phyloP scores from a whole-genome alignment of 2,797 vertebrate species.

The Pantherophis vulpinus region DNA sequence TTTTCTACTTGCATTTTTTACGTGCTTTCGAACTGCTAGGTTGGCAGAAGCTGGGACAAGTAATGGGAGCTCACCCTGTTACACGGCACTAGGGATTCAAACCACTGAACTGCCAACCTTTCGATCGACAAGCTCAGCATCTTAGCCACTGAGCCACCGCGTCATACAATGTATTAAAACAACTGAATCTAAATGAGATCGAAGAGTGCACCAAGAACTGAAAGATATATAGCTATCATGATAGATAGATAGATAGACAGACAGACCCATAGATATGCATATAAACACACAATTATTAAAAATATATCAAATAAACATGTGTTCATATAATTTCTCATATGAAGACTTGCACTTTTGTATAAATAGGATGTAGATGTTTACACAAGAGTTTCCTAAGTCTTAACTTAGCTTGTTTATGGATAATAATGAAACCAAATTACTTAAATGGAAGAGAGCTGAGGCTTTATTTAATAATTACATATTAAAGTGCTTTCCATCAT shows the following conservation, averaged over 20 bases:
- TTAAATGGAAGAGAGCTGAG: background rate
- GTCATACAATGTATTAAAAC: background rate
- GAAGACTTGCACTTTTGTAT: background rate
- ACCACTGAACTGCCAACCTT: too few species aligned
- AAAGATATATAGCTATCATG: background rate
- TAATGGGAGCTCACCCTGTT: too few species aligned
- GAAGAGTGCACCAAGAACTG: background rate
- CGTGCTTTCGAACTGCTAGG: too few species aligned
- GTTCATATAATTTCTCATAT: background rate
- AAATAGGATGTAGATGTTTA: background rate
- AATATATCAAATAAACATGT: background rate
- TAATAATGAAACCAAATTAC: background rate
- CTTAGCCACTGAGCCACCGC: too few species aligned
- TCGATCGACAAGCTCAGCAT: too few species aligned
- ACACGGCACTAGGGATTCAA: too few species aligned
- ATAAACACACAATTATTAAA: background rate
- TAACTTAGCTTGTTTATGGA: background rate
- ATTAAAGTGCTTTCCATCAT: background rate
- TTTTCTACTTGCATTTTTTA: too few species aligned
- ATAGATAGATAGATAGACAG: background rate
- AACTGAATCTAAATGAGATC: background rate
- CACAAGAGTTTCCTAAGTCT: background rate
- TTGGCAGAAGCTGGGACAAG: too few species aligned
- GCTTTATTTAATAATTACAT: background rate
- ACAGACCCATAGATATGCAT: background rate